These are phyloP conservation scores for Lepidocolaptes lacrymiger DNA, from an alignment of 2,797 vertebrate species.

Conservation along the genomic window DNA sequence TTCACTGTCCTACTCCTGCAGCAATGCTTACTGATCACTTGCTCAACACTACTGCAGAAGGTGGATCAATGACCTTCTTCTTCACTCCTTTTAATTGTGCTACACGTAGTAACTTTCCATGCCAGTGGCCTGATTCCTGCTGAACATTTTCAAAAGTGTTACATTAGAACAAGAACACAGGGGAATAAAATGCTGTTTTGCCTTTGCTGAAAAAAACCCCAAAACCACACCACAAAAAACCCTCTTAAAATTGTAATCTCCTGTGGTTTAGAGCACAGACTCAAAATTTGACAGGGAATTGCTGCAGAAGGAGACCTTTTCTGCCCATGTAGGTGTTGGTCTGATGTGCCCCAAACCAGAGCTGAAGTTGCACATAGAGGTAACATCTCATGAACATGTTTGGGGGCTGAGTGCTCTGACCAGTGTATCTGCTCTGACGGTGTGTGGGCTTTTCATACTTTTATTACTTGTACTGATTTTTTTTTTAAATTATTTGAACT, in stretches of 20 bases:
- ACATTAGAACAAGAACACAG: neutral
- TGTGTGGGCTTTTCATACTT: neutral
- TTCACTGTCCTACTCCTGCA: neutral
- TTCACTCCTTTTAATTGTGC: neutral
- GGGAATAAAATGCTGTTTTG: neutral
- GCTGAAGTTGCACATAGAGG: neutral
- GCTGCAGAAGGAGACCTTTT: neutral
- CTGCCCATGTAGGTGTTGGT: neutral
- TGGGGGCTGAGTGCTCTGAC: neutral
- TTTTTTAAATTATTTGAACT: neutral
- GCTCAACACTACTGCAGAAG: neutral
- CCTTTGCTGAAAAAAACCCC: neutral
- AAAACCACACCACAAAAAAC: too few species aligned
- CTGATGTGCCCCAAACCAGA: neutral
- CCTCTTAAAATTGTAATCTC: neutral
- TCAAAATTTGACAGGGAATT: neutral
- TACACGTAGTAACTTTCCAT: neutral
- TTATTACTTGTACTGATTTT: neutral
- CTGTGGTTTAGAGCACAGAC: neutral
- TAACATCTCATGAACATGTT: neutral
- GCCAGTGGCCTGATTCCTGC: neutral
- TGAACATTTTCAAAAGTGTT: neutral
- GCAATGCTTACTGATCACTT: neutral
- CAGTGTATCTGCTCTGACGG: rapidly evolving
- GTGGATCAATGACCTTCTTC: neutral